A percentile compares a stretch with the other conserved stretches of the same genome.
phyloP scores from a whole-genome alignment of 1,140 invertebrate genomes.

The Nomia melanderi region DNA sequence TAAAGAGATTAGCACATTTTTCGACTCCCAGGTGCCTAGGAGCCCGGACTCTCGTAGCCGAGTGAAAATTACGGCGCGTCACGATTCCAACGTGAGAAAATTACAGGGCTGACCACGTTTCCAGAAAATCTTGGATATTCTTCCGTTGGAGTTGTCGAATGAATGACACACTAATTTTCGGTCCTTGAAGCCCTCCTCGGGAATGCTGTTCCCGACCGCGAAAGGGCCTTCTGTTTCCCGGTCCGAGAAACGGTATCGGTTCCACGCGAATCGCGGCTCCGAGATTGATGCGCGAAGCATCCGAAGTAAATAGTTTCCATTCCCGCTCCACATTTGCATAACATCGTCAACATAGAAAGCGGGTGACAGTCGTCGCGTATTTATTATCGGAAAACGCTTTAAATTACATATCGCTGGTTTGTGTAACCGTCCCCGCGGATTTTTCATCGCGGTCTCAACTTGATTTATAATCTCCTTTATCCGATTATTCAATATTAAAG shows the following conservation, averaged over 20 bases:
- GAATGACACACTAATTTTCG: constrained; percentile 11
- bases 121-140: constrained; percentile 12
- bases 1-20: constrained; percentile 73
- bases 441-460: not conserved
- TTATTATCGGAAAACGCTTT: constrained; percentile 17
- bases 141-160: not conserved
- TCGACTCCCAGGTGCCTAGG: constrained; percentile 32
- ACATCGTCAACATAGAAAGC: constrained; percentile 5
- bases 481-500: constrained; percentile 17
- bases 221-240: not conserved
- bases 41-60: constrained; percentile 27
- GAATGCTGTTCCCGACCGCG: not conserved
- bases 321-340: constrained; percentile 4
- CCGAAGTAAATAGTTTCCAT: not conserved
- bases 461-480: constrained; percentile 7
- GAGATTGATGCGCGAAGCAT: not conserved
- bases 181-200: not conserved
- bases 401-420: constrained; percentile 7
- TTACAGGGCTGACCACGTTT: constrained; percentile 50
- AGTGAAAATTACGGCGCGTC: constrained; percentile 63
- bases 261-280: not conserved
- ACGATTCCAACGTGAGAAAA: constrained; percentile 65
- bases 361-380: not conserved
- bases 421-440: not conserved
- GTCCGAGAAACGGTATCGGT: not conserved